Percentiles rank a stretch among this genome's conserved stretches.
Conservation (phyloP, 2,888 invertebrate species). For the Agelastica alni region DNA sequence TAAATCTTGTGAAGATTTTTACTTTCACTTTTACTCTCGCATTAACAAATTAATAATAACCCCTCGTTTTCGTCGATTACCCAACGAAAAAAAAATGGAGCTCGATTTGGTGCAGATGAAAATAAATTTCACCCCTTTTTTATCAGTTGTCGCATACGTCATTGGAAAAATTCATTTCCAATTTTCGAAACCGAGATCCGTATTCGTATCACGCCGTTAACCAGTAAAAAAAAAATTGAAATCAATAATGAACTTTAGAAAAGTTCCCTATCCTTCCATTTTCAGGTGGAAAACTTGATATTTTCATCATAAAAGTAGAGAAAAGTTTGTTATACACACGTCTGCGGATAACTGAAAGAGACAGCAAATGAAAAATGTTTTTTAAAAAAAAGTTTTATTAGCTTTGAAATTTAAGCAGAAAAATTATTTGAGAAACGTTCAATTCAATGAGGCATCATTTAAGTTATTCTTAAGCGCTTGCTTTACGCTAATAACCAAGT, state of each 20-base stretch:
- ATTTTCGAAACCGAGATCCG: conserved; percentile 4
- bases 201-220: conserved; percentile 15
- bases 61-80: too few species aligned
- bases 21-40: too few species aligned
- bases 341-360: conserved; percentile 18
- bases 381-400: conserved; percentile 21
- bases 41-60: too few species aligned
- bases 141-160: background rate
- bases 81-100: too few species aligned
- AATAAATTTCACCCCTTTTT: too few species aligned
- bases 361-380: conserved; percentile 23
- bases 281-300: conserved; percentile 22
- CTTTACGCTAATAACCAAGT: too few species aligned
- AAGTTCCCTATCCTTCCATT: conserved; percentile 11
- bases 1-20: too few species aligned
- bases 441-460: too few species aligned
- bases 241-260: conserved; percentile 24
- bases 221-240: conserved; percentile 20
- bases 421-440: conserved; percentile 13
- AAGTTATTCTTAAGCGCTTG: too few species aligned
- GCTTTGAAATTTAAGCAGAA: conserved; percentile 16
- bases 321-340: conserved; percentile 24
- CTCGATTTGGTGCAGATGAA: too few species aligned
- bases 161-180: conserved; percentile 10
- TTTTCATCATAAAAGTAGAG: conserved; percentile 24